A percentile compares a stretch with the other conserved stretches of the same genome.
Conservation (phyloP, 2,113 vertebrate species). For the Cyanocitta stelleri region DNA sequence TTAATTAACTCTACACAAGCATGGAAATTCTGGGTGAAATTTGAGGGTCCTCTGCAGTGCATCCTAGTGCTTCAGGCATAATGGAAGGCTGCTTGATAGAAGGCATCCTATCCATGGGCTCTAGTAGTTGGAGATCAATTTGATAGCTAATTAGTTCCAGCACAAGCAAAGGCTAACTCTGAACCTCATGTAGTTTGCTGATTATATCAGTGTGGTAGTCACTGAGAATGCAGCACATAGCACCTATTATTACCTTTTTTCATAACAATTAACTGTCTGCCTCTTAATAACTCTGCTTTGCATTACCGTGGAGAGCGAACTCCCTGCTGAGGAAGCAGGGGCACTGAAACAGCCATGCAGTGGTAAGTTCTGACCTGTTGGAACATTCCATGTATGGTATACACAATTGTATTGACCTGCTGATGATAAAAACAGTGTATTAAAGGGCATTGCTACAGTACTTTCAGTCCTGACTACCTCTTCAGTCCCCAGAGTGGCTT, state of each 20-base stretch:
- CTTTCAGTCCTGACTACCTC: background rate
- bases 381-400: background rate
- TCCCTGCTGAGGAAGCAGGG: background rate
- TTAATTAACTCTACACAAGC: conserved; percentile 10
- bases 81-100: background rate
- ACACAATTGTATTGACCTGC: background rate
- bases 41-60: background rate
- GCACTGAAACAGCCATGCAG: background rate
- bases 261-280: conserved; percentile 6
- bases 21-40: background rate
- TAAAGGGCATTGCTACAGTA: background rate
- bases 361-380: background rate
- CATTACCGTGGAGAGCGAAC: background rate
- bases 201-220: background rate
- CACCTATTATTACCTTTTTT: background rate
- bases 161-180: background rate
- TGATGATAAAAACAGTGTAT: background rate
- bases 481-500: background rate
- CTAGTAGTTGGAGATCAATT: background rate
- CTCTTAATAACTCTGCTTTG: background rate
- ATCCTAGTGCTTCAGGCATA: background rate
- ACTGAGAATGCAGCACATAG: background rate
- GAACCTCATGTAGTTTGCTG: background rate
- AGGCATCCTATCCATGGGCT: background rate
- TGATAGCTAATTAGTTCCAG: conserved; percentile 6